These are phyloP conservation scores for Epinephelus fuscoguttatus DNA, from an alignment of 2,113 vertebrate species.

Conservation along the genomic window DNA sequence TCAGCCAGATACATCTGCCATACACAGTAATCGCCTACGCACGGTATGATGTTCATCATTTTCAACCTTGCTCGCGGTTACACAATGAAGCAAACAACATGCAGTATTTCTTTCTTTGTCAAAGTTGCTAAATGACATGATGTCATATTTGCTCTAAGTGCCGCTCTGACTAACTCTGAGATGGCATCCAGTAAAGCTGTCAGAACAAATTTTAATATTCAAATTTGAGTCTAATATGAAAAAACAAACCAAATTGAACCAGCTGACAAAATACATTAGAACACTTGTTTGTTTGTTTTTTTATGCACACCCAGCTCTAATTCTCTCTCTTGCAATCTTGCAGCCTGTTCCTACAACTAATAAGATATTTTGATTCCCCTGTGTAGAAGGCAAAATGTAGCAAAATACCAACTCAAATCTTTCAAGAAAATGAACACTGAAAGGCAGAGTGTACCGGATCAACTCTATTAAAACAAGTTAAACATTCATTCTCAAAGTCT, in stretches of 20 bases:
- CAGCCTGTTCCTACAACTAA: constrained; percentile 32
- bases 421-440: constrained; percentile 30
- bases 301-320: neutral
- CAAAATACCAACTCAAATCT: neutral
- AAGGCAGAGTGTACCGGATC: neutral
- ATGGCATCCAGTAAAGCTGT: constrained; percentile 35
- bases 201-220: constrained; percentile 60
- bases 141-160: constrained; percentile 44
- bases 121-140: constrained; percentile 13
- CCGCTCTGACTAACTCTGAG: constrained; percentile 44
- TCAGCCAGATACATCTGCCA: constrained; percentile 39
- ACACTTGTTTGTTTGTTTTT: constrained; percentile 17
- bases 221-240: constrained; percentile 40
- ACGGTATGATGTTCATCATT: constrained; percentile 11
- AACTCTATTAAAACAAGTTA: constrained; percentile 18
- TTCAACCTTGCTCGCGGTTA: constrained; percentile 17
- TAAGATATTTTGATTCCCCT: constrained; percentile 9
- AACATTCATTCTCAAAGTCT: constrained; percentile 32
- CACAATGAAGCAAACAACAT: constrained; percentile 21
- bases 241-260: constrained; percentile 31
- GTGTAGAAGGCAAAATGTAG: constrained; percentile 17
- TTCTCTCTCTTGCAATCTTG: constrained; percentile 11
- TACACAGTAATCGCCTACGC: constrained; percentile 10
- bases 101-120: constrained; percentile 11
- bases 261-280: constrained; percentile 37